These are phyloP conservation scores for Macrostomum lignano DNA, from an alignment of 1,140 invertebrate genomes.

Conservation along the genomic window DNA sequence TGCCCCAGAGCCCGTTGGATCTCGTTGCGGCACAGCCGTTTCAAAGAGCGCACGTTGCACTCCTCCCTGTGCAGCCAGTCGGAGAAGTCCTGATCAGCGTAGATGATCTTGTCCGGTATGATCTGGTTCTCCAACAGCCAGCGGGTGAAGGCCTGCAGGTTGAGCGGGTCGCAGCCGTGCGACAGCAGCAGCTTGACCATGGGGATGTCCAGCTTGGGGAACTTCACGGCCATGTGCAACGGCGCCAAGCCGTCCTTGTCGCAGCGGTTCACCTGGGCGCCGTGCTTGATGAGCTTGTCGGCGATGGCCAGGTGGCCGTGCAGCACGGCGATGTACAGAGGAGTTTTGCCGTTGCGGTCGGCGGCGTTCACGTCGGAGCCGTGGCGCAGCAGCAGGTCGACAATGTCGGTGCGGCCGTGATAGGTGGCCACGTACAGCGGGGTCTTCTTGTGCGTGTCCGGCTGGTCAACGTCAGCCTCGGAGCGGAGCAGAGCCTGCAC, in stretches of 20 bases:
- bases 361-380: slow-evolving; percentile 14
- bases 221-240: slow-evolving; percentile 8
- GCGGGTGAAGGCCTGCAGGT: slow-evolving; percentile 6
- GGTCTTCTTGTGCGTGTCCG: slow-evolving; percentile 8
- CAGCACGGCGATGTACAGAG: slow-evolving; percentile 21
- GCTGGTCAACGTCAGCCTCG: slow-evolving; percentile 7
- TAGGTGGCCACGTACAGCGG: slow-evolving; percentile 12
- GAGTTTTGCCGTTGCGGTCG: slow-evolving; percentile 16
- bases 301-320: slow-evolving; percentile 19
- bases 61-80: slow-evolving; percentile 7
- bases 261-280: slow-evolving; percentile 14
- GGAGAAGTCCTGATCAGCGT: slow-evolving; percentile 4
- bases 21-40: slow-evolving; percentile 6
- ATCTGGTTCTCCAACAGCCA: slow-evolving; percentile 7
- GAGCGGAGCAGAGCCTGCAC: slow-evolving; percentile 5
- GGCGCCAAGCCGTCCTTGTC: slow-evolving; percentile 8
- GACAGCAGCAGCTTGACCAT: slow-evolving; percentile 8
- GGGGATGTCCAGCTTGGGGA: slow-evolving; percentile 8
- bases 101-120: slow-evolving; percentile 7
- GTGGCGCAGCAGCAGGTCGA: slow-evolving; percentile 14
- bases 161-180: slow-evolving; percentile 7
- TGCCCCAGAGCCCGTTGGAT: slow-evolving; percentile 7
- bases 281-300: slow-evolving; percentile 14
- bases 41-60: slow-evolving; percentile 5
- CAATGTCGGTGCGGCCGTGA: slow-evolving; percentile 17